Percentiles rank a stretch among this genome's conserved stretches.
Conservation (phyloP, 2,113 vertebrate genomes). For the Cyanoramphus novaezelandiae region DNA sequence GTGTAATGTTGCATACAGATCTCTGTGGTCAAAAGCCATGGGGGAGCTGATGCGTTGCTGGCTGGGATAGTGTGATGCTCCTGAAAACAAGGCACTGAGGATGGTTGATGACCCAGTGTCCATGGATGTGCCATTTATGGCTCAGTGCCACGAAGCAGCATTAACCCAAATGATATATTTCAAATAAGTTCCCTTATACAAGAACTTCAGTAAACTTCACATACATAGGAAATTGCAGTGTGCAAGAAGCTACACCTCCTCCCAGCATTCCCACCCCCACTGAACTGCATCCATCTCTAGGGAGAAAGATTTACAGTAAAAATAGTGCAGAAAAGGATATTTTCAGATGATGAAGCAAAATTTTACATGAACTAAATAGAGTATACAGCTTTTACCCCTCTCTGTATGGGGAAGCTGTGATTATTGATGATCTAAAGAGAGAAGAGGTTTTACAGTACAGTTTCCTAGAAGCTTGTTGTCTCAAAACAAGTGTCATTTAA, state of each 20-base stretch:
- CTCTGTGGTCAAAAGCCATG: background rate
- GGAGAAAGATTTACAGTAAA: background rate
- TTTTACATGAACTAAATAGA: background rate
- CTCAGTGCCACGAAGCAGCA: background rate
- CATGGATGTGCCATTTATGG: background rate
- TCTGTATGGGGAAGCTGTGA: background rate
- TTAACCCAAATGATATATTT: background rate
- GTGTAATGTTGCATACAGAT: background rate
- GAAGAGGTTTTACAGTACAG: background rate
- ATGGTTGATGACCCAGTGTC: background rate
- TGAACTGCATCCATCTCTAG: background rate
- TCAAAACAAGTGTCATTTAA: background rate
- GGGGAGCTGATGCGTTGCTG: background rate
- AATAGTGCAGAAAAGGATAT: background rate
- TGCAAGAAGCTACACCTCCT: background rate
- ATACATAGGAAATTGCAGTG: background rate
- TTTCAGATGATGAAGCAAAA: background rate
- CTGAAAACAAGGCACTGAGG: background rate
- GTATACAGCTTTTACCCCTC: background rate
- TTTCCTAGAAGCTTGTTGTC: background rate
- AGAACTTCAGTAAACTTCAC: background rate
- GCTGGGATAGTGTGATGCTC: background rate
- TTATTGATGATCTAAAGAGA: background rate
- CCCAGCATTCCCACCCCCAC: background rate
- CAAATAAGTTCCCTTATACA: background rate